Base-by-base conservation (phyloP, 2,113 vertebrate genomes). In the Gallinago media region DNA sequence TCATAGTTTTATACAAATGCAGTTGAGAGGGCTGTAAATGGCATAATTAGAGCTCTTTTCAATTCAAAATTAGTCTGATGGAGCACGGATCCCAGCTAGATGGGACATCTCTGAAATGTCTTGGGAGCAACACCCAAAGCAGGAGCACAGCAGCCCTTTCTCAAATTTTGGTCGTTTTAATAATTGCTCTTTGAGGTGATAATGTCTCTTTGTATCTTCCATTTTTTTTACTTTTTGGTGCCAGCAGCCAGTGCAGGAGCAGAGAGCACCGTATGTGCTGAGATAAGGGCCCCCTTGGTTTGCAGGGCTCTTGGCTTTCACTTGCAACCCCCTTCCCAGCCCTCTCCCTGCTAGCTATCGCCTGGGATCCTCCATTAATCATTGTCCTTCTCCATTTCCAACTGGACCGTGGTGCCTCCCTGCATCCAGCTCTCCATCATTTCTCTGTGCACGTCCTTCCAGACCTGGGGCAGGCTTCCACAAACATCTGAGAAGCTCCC, bases 181-280 rank as follows among this genome's bases (percentile, higher is more conserved):
- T 8, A 23, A 13, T 17, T 65, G 63, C 29, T 49, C 50, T 34
- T 55, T 52, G 31, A n/a, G 47, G 31, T 23, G 29, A 21, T 14
- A 19, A 42, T 12, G 44, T 34, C 22, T 46, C 25, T 40, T n/a
- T 40, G 13, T 55, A 27, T 27, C 38, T 26, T 26, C 47, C 21
- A 7, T 11, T 38, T 36, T 36, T 36, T 36, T 36, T 36, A 36
- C 36, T 36, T 36, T 36, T 36, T 36, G 36, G 36, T 36, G 36
- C 36, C 36, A 36, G 36, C 36, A 36, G 66, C 15, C 83, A 7
- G 52, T 4, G 40, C 23, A 26, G 49, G 71, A 9, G 34, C 38
- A 56, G n/a, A 44, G 58, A 23, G 29, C 67, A 7, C 25, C 3
- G 0, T 1, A 11, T 15, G 21, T 47, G 47, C 47, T 1, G 27